Evolutionary conservation across 2,888 invertebrate genomes (phyloP), one percentile per base, ranked within the genome.

Genomic region (Gastrophysa polygoni): DNA sequence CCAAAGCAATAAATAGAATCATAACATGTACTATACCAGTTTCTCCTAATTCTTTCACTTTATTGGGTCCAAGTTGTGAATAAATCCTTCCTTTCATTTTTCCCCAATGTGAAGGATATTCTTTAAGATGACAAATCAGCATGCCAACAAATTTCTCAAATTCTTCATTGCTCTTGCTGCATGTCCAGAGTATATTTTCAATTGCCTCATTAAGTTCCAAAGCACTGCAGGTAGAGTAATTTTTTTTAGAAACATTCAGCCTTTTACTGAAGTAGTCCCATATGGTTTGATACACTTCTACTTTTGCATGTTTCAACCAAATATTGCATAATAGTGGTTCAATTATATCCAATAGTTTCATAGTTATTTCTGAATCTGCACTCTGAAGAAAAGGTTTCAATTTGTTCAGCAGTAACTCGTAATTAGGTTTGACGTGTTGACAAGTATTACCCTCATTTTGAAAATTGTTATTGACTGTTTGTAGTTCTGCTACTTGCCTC

Each of bases 221-320:
- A 3, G 71, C 62, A 29, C 55, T 57, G 18, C 51, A 61, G 58
- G 50, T 38, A 14, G 69, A 63, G 38, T 69, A 67, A 34, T 69
- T 69, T 56, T 69, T 74, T 8, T 67, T 69, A 21, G 75, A 73
- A 18, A 72, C 61, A 59, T 76, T 79, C 44, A 74, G 57, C 60
- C 72, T 66, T 68, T 78, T 80, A 57, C 80, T 79, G 62, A 78
- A 80, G 67, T 77, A 77, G 50, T 80, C 80, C 81, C 82, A 82
- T 6, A 80, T 67, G 4, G 73, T 66, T 67, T 79, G 78, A 57
- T 78, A 77, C 8, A 79, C 68, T 57, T 81, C 78, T 38, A 79
- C 71, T 69, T 71, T 77, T n/a, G 73, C 72, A 43, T 71, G 65
- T 57, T 73, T 71, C 8, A 75, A 59, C 80, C 80, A 81, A 48